A percentile compares a stretch with the other conserved stretches of the same genome.
phyloP scores from a whole-genome alignment of 1,140 invertebrate species.

The Atta colombica region DNA sequence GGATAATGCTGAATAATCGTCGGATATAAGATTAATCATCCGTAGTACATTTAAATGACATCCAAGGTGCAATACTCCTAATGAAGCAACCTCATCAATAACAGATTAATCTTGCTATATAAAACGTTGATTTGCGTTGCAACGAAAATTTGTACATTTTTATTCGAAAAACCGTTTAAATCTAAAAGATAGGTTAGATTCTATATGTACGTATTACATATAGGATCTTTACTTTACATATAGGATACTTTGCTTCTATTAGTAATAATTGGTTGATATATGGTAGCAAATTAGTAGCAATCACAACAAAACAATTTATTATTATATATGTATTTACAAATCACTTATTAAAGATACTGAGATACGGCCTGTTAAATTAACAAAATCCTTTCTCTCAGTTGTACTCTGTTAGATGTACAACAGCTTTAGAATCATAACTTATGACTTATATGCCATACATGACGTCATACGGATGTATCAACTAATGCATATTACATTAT shows the following conservation, averaged over 20 bases:
- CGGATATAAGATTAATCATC: background rate
- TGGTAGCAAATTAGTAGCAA: too few relatives aligned
- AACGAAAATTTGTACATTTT: background rate
- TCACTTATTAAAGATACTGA: too few relatives aligned
- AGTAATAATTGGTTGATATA: too few relatives aligned
- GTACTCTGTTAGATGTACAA: background rate
- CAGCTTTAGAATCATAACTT: background rate
- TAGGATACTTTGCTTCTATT: too few relatives aligned
- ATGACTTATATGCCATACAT: background rate
- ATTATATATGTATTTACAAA: too few relatives aligned
- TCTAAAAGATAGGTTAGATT: background rate
- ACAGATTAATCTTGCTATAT: background rate
- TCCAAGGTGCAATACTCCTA: background rate
- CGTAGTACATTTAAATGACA: background rate
- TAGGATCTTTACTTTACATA: too few relatives aligned
- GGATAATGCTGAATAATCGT: background rate
- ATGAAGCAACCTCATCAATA: background rate
- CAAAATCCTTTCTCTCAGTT: too few relatives aligned
- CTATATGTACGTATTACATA: too few relatives aligned
- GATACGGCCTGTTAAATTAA: too few relatives aligned
- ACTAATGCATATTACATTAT: constrained; percentile 23
- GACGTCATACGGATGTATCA: background rate
- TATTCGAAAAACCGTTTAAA: background rate
- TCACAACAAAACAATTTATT: too few relatives aligned
- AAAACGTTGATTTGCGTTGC: background rate